Evolutionary conservation across 1,140 invertebrate genomes (phyloP).

Genomic region (Drosophila mayri): DNA sequence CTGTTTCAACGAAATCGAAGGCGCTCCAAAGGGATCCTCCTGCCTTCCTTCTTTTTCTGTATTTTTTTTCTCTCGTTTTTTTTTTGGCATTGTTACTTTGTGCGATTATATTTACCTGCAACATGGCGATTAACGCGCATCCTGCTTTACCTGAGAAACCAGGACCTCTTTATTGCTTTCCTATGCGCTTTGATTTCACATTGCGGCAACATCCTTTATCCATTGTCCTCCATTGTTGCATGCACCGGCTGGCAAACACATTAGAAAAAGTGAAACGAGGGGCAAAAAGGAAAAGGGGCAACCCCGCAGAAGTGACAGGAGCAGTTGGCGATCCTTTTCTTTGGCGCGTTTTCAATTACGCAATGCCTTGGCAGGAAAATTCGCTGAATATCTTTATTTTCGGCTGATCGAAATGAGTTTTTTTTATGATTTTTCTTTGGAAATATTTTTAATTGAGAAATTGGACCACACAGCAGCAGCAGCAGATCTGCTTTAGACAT

Average conservation of each 20-base stretch:
- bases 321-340: slow-evolving; percentile 36
- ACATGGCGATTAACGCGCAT: slow-evolving; percentile 67
- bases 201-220: slow-evolving; percentile 67
- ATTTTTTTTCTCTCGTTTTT: not conserved
- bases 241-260: slow-evolving; percentile 67
- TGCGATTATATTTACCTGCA: slow-evolving; percentile 69
- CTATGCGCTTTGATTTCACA: slow-evolving; percentile 54
- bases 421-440: slow-evolving; percentile 50
- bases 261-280: slow-evolving; percentile 58
- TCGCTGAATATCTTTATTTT: slow-evolving; percentile 43
- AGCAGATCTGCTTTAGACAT: not conserved
- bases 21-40: slow-evolving; percentile 43
- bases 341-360: slow-evolving; percentile 50
- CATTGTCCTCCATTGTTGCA: slow-evolving; percentile 62
- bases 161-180: slow-evolving; percentile 47
- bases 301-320: slow-evolving; percentile 28
- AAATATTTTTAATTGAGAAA: slow-evolving; percentile 50
- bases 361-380: slow-evolving; percentile 37
- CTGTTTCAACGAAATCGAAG: slow-evolving; percentile 56
- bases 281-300: slow-evolving; percentile 2
- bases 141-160: slow-evolving; percentile 37
- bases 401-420: slow-evolving; percentile 29
- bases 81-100: slow-evolving; percentile 63
- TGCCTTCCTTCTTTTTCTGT: not conserved
- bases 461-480: slow-evolving; percentile 33